phyloP scores from a whole-genome alignment of 2,888 invertebrate species.

The Linnaemya tessellans region DNA sequence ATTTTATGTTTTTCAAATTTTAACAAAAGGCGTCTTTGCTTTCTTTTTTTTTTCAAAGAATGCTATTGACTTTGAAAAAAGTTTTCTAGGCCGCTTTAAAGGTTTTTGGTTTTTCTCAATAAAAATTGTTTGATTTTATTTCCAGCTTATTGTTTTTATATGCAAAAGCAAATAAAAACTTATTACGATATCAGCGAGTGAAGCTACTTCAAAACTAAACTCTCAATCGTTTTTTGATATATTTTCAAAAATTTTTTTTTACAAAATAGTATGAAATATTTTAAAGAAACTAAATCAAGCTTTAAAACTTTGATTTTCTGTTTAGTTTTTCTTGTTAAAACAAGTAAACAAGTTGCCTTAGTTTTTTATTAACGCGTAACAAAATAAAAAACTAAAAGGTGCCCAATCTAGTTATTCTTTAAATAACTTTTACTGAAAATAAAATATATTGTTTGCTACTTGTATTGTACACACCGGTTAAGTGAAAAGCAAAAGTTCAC shows the following conservation, averaged over 20 bases:
- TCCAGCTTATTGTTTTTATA: constrained; percentile 76
- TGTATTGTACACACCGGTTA: constrained; percentile 82
- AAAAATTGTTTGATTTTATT: constrained; percentile 79
- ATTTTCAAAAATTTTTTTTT: constrained; percentile 8
- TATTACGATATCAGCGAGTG: constrained; percentile 73
- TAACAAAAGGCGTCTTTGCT: constrained; percentile 46
- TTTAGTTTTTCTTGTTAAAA: constrained; percentile 49
- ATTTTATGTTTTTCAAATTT: constrained; percentile 62
- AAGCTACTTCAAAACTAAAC: constrained; percentile 46
- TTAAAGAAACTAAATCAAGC: constrained; percentile 77
- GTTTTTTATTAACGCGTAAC: constrained; percentile 30
- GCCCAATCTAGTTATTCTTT: constrained; percentile 76
- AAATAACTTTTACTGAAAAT: constrained; percentile 79
- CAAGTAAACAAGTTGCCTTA: constrained; percentile 68
- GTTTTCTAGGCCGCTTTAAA: constrained; percentile 68
- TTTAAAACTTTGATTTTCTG: constrained; percentile 74
- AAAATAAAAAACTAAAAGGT: constrained; percentile 59
- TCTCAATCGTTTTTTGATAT: constrained; percentile 60
- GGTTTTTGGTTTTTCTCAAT: constrained; percentile 44
- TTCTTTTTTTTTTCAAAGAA: constrained; percentile 52
- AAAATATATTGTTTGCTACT: constrained; percentile 82
- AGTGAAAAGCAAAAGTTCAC: constrained; percentile 71
- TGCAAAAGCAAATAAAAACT: constrained; percentile 37
- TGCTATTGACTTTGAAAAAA: constrained; percentile 61
- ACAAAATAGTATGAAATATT: constrained; percentile 7